A percentile compares a stretch with the other conserved stretches of the same genome.
Evolutionary conservation across 2,113 vertebrate species (phyloP).

Genomic region (Illadopsis cleaveri): DNA sequence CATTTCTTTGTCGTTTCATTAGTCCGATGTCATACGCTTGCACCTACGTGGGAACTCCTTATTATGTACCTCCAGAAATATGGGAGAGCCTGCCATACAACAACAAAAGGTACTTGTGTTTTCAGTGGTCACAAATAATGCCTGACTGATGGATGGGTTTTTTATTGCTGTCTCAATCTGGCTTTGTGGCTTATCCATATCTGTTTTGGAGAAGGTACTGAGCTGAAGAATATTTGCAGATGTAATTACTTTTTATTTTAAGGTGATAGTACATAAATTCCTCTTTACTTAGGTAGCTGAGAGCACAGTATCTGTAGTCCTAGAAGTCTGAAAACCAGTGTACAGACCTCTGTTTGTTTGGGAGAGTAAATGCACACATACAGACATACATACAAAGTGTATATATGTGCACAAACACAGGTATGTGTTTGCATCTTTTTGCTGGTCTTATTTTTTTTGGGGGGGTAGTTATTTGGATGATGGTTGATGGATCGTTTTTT

Average conservation of each 20-base stretch:
- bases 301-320: background rate
- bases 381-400: background rate
- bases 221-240: background rate
- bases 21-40: conserved; percentile 85
- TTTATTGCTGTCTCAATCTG: background rate
- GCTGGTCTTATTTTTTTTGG: background rate
- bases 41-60: conserved; percentile 91
- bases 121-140: background rate
- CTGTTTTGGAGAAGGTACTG: background rate
- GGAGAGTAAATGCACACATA: background rate
- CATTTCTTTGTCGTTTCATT: conserved; percentile 20
- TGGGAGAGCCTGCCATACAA: conserved; percentile 94
- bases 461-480: background rate
- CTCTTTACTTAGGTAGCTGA: background rate
- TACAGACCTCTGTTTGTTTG: background rate
- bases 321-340: background rate
- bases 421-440: background rate
- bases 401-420: too few species aligned
- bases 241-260: background rate
- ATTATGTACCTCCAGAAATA: conserved; percentile 94
- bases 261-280: background rate
- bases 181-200: background rate
- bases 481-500: background rate
- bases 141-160: background rate
- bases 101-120: conserved; percentile 86